Conservation (phyloP, 2,888 invertebrate species). For the Pristionchus entomophagus region DNA sequence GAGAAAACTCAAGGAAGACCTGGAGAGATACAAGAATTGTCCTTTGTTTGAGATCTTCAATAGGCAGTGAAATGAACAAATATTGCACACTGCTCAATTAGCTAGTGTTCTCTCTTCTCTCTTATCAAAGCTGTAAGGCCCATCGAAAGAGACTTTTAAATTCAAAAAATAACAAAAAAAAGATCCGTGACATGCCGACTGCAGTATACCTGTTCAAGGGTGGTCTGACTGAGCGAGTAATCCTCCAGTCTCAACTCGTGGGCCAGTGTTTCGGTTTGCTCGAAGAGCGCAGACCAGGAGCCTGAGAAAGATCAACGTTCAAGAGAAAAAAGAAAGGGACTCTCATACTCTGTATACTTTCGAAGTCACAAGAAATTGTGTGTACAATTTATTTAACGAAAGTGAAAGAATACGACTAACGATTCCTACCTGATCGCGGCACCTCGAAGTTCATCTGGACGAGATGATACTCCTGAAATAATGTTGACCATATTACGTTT, state of each 20-base stretch:
- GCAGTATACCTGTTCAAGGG: conserved; percentile 88
- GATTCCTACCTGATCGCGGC: conserved; percentile 56
- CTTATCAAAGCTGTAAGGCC: no score
- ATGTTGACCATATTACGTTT: no score
- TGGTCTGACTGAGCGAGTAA: conserved; percentile 87
- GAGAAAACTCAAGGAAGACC: conserved; percentile 62
- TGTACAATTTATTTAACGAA: background rate
- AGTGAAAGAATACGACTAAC: background rate
- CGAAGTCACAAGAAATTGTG: no score
- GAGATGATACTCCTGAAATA: conserved; percentile 74
- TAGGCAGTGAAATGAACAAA: no score
- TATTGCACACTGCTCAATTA: no score
- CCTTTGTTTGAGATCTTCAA: no score
- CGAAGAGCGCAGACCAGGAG: no score
- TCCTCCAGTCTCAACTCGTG: conserved; percentile 79
- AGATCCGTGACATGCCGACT: no score
- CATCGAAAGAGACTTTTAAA: background rate
- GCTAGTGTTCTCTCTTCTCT: no score
- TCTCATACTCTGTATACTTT: background rate
- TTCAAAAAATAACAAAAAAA: background rate
- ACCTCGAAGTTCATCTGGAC: conserved; percentile 78
- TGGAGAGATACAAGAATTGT: background rate
- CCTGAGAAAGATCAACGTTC: no score
- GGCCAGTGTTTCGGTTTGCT: conserved; percentile 77
- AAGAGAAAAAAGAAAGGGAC: conserved; percentile 77